Evolutionary conservation across 2,888 invertebrate species (phyloP).

Genomic region (Torymus aiolomorphi): DNA sequence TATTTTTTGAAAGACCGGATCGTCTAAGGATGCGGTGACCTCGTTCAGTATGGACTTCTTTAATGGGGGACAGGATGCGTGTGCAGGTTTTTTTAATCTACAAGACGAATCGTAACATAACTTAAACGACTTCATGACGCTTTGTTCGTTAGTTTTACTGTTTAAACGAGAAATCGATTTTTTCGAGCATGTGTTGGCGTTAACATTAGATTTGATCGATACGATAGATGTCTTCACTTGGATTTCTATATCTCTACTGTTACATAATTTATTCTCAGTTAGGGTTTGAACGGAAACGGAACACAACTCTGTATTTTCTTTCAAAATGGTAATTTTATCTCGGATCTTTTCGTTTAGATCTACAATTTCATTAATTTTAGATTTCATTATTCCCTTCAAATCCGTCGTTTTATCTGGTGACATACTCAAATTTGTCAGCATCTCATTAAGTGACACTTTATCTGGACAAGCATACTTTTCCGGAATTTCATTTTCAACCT

Average conservation of each 20-base stretch:
- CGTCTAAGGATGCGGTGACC: background rate
- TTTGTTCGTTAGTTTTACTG: background rate
- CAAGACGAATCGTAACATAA: background rate
- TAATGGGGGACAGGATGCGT: background rate
- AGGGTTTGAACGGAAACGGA: background rate
- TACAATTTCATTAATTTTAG: constrained; percentile 33
- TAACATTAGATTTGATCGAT: constrained; percentile 5
- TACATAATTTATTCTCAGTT: background rate
- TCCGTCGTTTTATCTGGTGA: background rate
- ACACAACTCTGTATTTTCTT: background rate
- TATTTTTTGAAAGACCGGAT: background rate
- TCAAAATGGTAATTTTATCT: constrained; percentile 1
- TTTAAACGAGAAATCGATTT: background rate
- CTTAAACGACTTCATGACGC: too few species aligned
- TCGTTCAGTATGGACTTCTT: constrained; percentile 8
- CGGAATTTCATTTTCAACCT: background rate
- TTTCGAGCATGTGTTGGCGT: background rate
- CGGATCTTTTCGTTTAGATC: constrained; percentile 32
- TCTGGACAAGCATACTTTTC: background rate
- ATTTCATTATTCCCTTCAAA: background rate
- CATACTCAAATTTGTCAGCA: background rate
- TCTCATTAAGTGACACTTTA: background rate
- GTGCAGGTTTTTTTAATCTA: background rate
- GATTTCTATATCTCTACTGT: constrained; percentile 8
- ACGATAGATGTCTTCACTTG: constrained; percentile 11